A percentile compares a stretch with the other conserved stretches of the same genome.
Evolutionary conservation across 2,797 vertebrate species (phyloP).

Genomic region (Pseudochromis fuscus): DNA sequence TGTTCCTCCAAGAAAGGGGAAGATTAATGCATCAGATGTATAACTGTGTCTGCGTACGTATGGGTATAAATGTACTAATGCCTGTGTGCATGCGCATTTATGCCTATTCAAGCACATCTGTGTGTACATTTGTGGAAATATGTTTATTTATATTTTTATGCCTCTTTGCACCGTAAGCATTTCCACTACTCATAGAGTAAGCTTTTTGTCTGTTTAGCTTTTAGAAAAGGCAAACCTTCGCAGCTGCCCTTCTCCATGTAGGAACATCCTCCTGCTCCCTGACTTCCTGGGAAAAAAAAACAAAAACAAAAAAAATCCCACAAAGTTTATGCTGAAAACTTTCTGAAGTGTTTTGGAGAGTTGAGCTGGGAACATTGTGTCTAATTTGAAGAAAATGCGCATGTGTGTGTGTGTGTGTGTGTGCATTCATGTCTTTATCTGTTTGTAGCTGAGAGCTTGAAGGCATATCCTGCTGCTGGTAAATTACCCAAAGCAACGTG

Average conservation of each 20-base stretch:
- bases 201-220: conserved; percentile 27
- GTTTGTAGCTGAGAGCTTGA: conserved; percentile 70
- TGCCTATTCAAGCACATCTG: neutral
- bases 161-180: conserved; percentile 33
- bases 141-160: conserved; percentile 31
- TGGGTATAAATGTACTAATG: neutral
- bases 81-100: neutral
- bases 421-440: conserved; percentile 61
- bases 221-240: conserved; percentile 24
- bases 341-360: conserved; percentile 53
- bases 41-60: neutral
- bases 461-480: conserved; percentile 74
- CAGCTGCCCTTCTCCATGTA: conserved; percentile 9
- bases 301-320: no score
- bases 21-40: conserved; percentile 35
- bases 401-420: conserved; percentile 15
- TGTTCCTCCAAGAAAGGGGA: conserved; percentile 11
- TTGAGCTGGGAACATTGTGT: conserved; percentile 50
- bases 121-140: neutral
- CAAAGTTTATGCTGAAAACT: conserved; percentile 57
- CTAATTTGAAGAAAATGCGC: conserved; percentile 61
- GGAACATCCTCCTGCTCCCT: conserved; percentile 39
- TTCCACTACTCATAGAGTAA: conserved; percentile 25
- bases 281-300: conserved; percentile 30
- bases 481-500: conserved; percentile 79